Conservation (phyloP, 2,797 vertebrate species). For the Amblyraja radiata region DNA sequence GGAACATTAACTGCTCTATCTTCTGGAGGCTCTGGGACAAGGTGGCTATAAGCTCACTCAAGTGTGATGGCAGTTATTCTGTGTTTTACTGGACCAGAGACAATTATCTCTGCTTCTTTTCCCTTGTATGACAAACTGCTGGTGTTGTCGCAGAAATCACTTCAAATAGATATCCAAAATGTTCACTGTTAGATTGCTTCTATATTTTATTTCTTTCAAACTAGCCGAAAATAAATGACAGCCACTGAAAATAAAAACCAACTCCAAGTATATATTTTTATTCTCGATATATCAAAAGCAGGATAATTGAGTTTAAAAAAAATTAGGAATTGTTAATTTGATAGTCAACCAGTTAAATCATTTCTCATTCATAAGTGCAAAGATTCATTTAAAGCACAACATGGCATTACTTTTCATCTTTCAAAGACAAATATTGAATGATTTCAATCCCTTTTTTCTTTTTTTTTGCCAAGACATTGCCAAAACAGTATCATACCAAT, state of each 20-base stretch:
- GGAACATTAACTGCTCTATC: slow-evolving; percentile 99
- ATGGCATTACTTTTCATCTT: no score
- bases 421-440: background rate
- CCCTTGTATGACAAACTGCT: slow-evolving; percentile 99
- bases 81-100: slow-evolving; percentile 99
- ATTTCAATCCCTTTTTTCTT: background rate
- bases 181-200: slow-evolving; percentile 99
- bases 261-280: background rate
- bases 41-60: slow-evolving; percentile 99
- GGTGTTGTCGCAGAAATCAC: slow-evolving; percentile 99
- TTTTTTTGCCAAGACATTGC: background rate
- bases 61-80: slow-evolving; percentile 99
- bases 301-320: background rate
- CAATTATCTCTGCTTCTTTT: slow-evolving; percentile 99
- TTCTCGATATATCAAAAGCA: slow-evolving; percentile 1
- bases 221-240: slow-evolving; percentile 84
- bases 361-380: background rate
- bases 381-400: background rate
- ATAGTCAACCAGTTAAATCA: background rate
- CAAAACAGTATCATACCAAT: background rate
- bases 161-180: slow-evolving; percentile 99
- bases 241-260: slow-evolving; percentile 43
- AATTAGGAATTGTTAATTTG: slow-evolving; percentile 11
- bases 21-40: slow-evolving; percentile 99
- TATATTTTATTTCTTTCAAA: slow-evolving; percentile 99